Conservation (phyloP, 2,113 vertebrate species). For the Halichoeres trimaculatus region DNA sequence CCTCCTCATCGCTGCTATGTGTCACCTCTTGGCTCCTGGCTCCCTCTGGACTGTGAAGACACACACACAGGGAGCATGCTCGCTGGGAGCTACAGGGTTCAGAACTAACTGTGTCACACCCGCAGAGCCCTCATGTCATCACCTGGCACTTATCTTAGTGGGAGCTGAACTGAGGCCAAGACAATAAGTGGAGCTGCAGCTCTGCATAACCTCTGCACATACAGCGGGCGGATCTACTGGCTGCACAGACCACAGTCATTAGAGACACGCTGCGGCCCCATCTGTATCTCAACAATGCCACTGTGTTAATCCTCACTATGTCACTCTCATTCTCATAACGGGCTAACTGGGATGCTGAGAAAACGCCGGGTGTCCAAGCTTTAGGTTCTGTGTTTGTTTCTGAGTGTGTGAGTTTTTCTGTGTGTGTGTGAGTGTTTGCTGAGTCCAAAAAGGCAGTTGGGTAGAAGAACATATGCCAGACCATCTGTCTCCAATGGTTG, state of each 20-base stretch:
- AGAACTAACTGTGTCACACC: conserved; percentile 57
- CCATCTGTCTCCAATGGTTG: conserved; percentile 73
- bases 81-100: conserved; percentile 60
- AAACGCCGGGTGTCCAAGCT: conserved; percentile 47
- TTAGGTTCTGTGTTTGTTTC: conserved; percentile 3
- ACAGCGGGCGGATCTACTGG: conserved; percentile 44
- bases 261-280: conserved; percentile 54
- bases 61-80: conserved; percentile 70
- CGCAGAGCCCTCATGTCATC: conserved; percentile 64
- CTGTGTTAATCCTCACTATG: conserved; percentile 43
- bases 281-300: conserved; percentile 54
- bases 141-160: conserved; percentile 64
- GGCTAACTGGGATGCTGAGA: conserved; percentile 51
- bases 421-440: conserved; percentile 1
- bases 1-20: conserved; percentile 45
- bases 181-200: conserved; percentile 63
- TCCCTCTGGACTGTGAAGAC: conserved; percentile 70
- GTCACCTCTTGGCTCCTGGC: conserved; percentile 66
- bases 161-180: conserved; percentile 69
- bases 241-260: conserved; percentile 55
- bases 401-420: conserved; percentile 15
- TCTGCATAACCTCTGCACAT: conserved; percentile 32
- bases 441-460: conserved; percentile 39
- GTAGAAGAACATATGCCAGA: conserved; percentile 65
- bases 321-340: conserved; percentile 50